Conservation (phyloP, 2,888 invertebrate species). For the Apodemia zela region DNA sequence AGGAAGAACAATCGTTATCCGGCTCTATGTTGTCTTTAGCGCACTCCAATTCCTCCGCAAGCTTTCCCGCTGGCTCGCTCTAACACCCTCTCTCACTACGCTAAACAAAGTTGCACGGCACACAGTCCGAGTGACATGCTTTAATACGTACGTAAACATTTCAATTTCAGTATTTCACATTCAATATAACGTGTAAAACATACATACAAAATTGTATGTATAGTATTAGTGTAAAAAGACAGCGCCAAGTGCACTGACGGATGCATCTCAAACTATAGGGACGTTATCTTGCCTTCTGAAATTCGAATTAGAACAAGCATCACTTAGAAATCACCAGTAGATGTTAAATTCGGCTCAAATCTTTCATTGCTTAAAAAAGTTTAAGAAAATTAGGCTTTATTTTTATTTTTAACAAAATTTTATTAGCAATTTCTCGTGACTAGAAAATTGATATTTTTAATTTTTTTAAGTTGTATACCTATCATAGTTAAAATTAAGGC, state of each 20-base stretch:
- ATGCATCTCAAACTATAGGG: slow-evolving; percentile 2
- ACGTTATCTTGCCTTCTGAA: slow-evolving; percentile 13
- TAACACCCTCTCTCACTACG: slow-evolving; percentile 49
- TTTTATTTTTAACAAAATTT: slow-evolving; percentile 6
- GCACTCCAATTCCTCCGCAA: slow-evolving; percentile 96
- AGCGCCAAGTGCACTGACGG: not conserved
- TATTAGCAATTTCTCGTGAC: not conserved
- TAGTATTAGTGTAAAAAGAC: slow-evolving; percentile 11
- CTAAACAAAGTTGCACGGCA: slow-evolving; percentile 23
- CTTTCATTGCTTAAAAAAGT: not conserved
- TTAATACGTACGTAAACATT: slow-evolving; percentile 11
- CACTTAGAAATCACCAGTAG: slow-evolving; percentile 1
- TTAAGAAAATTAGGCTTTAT: not conserved
- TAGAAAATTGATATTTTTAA: slow-evolving; percentile 10
- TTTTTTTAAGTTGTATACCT: not conserved
- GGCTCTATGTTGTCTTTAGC: slow-evolving; percentile 97
- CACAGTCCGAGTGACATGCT: slow-evolving; percentile 20
- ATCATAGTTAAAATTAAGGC: not conserved
- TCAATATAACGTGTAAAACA: slow-evolving; percentile 6
- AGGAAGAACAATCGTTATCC: slow-evolving; percentile 94
- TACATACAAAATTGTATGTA: not conserved
- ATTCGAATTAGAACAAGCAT: slow-evolving; percentile 10
- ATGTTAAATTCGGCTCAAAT: slow-evolving; percentile 7
- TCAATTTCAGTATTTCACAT: slow-evolving; percentile 14
- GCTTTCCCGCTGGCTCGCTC: slow-evolving; percentile 91